Percentiles rank a stretch among this genome's conserved stretches.
Conservation (phyloP, 2,113 vertebrate genomes). For the Anser cygnoides region DNA sequence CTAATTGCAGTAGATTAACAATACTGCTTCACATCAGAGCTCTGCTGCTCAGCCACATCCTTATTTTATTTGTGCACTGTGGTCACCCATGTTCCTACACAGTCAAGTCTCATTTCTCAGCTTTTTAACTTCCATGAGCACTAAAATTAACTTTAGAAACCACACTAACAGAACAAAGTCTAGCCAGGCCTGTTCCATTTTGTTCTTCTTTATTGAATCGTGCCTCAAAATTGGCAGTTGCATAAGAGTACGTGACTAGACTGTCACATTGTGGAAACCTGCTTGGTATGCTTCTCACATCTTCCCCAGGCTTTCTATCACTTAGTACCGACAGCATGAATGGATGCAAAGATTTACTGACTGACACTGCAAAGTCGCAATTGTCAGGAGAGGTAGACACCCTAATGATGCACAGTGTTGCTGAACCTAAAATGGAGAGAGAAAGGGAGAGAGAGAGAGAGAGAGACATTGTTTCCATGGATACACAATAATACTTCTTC, state of each 20-base stretch:
- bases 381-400: conserved; percentile 44
- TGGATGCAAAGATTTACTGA: conserved; percentile 55
- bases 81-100: background rate
- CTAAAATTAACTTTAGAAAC: conserved; percentile 44
- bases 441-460: background rate
- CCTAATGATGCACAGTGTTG: conserved; percentile 28
- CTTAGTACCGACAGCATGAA: conserved; percentile 45
- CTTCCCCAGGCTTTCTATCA: conserved; percentile 27
- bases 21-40: background rate
- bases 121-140: conserved; percentile 9
- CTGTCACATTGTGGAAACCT: background rate
- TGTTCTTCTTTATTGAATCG: conserved; percentile 54
- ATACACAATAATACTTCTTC: conserved; percentile 37
- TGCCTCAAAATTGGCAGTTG: conserved; percentile 45
- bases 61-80: background rate
- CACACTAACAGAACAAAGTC: background rate
- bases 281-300: conserved; percentile 26
- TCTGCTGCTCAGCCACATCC: background rate
- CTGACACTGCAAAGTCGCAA: conserved; percentile 49
- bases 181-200: conserved; percentile 29
- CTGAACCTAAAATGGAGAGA: background rate
- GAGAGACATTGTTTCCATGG: conserved; percentile 57
- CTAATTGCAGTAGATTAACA: conserved; percentile 17
- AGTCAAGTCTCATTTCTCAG: conserved; percentile 12
- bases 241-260: conserved; percentile 30